phyloP scores from a whole-genome alignment of 2,888 invertebrate species.

The Cosmopolites sordidus region DNA sequence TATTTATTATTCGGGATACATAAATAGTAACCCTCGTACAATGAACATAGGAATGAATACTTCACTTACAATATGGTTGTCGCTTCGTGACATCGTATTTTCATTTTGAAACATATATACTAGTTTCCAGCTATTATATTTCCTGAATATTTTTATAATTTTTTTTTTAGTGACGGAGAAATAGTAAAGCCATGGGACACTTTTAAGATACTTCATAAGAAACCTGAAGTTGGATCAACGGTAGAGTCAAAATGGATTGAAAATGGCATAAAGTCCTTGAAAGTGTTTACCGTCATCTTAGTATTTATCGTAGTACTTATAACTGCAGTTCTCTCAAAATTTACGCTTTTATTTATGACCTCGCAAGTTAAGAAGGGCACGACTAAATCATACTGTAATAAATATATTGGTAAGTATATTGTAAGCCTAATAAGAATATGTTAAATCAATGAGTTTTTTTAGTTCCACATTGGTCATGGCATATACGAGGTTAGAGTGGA shows the following conservation, averaged over 20 bases:
- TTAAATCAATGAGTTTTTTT: background rate
- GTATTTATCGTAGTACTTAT: slow-evolving; percentile 64
- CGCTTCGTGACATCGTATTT: too few relatives aligned
- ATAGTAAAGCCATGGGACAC: slow-evolving; percentile 61
- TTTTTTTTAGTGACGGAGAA: slow-evolving; percentile 30
- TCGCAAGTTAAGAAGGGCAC: slow-evolving; percentile 60
- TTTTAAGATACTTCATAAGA: slow-evolving; percentile 69
- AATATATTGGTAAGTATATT: slow-evolving; percentile 43
- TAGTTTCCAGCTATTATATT: too few relatives aligned
- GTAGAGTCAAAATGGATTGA: slow-evolving; percentile 60
- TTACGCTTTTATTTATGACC: slow-evolving; percentile 67
- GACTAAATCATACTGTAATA: slow-evolving; percentile 59
- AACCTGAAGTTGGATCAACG: slow-evolving; percentile 65
- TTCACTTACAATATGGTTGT: too few relatives aligned
- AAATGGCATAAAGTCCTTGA: slow-evolving; percentile 59
- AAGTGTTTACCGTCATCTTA: slow-evolving; percentile 64
- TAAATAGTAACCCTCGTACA: too few relatives aligned
- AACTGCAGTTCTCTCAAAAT: slow-evolving; percentile 69
- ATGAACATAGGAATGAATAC: too few relatives aligned
- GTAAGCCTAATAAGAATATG: too few relatives aligned
- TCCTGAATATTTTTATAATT: too few relatives aligned
- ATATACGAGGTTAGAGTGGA: too few relatives aligned
- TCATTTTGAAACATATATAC: too few relatives aligned
- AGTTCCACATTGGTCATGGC: too few relatives aligned
- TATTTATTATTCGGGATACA: too few relatives aligned